Percentiles rank a stretch among this genome's conserved stretches.
Evolutionary conservation across 2,113 vertebrate genomes (phyloP).

Genomic region (Clarias batrachus): DNA sequence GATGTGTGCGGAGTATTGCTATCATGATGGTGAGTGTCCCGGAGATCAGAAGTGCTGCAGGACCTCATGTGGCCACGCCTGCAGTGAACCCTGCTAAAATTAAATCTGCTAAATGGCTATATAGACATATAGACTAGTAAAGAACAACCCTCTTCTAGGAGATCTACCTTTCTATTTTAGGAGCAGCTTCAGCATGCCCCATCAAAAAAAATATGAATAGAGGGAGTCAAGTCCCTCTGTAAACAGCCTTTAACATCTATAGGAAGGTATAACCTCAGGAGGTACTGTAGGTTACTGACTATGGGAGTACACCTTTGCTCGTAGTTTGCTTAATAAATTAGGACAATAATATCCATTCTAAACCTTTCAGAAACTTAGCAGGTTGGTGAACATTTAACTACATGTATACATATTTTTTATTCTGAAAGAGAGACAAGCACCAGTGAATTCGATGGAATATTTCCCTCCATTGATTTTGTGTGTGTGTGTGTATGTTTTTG

Average conservation of each 20-base stretch:
- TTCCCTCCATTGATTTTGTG: background rate
- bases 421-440: background rate
- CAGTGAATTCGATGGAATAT: background rate
- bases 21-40: slow-evolving; percentile 71
- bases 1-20: slow-evolving; percentile 72
- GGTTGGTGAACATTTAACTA: background rate
- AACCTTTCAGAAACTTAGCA: background rate
- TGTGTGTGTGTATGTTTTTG: background rate
- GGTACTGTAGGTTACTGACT: background rate
- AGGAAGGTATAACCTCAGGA: background rate
- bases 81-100: slow-evolving; percentile 67
- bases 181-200: background rate
- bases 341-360: background rate
- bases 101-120: background rate
- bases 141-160: background rate
- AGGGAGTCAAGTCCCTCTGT: background rate
- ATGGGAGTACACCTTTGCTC: background rate
- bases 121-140: background rate
- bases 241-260: background rate
- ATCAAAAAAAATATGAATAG: background rate
- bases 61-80: slow-evolving; percentile 68
- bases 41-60: slow-evolving; percentile 72
- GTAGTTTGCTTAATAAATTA: slow-evolving; percentile 11
- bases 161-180: background rate
- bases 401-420: background rate